These are phyloP conservation scores for Pituophis catenifer DNA, from an alignment of 2,113 vertebrate genomes.

Conservation along the genomic window DNA sequence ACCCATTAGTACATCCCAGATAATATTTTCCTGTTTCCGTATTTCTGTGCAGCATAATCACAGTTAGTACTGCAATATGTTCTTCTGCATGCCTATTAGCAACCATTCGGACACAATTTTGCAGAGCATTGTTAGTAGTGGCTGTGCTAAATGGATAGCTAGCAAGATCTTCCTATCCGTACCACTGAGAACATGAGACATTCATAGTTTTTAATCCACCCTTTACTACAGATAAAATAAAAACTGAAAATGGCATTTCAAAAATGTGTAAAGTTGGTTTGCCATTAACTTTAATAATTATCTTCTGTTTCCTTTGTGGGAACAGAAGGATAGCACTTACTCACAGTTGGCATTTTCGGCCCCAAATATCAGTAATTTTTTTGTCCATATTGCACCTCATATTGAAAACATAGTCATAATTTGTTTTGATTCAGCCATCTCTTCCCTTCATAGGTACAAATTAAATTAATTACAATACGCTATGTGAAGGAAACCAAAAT, in stretches of 20 bases:
- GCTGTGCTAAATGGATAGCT: background rate
- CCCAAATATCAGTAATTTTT: constrained; percentile 4
- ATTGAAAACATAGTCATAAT: background rate
- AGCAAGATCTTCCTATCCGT: background rate
- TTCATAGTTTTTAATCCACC: background rate
- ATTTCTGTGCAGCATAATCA: background rate
- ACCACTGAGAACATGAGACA: background rate
- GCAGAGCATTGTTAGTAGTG: background rate
- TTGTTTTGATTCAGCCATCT: background rate
- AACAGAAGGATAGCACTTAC: constrained; percentile 10
- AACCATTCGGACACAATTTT: background rate
- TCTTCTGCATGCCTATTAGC: background rate
- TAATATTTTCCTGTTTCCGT: background rate
- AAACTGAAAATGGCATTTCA: constrained; percentile 10
- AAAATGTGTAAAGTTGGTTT: constrained; percentile 6
- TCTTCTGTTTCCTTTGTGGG: constrained; percentile 7
- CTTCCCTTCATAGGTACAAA: background rate
- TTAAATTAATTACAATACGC: background rate
- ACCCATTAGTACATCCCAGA: background rate
- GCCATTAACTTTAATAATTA: constrained; percentile 6
- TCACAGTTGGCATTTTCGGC: constrained; percentile 3
- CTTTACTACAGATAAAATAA: background rate
- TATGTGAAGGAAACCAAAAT: background rate
- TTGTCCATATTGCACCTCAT: background rate
- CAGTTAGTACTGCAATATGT: background rate